Percentiles rank a stretch among this genome's conserved stretches.
Conservation (phyloP, 1,140 invertebrate genomes). For the Helicoverpa zea region DNA sequence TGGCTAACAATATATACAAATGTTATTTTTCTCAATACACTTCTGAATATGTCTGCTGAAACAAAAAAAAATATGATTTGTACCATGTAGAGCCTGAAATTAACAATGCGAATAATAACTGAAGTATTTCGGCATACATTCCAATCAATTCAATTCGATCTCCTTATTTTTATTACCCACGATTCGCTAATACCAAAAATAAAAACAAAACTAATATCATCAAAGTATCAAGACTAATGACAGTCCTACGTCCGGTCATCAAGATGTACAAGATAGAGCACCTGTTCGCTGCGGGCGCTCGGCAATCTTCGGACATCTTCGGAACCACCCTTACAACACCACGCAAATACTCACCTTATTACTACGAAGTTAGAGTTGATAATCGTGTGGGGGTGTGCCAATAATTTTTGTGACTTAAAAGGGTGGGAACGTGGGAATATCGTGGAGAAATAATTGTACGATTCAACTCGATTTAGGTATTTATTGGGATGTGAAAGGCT, state of each 20-base stretch:
- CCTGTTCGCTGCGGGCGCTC: conserved; percentile 78
- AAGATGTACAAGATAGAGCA: conserved; percentile 75
- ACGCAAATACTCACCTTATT: neutral
- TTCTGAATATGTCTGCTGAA: no score
- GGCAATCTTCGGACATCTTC: conserved; percentile 63
- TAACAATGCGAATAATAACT: no score
- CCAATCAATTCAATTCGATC: no score
- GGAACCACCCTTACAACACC: conserved; percentile 42
- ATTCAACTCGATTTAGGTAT: neutral
- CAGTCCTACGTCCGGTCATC: conserved; percentile 72
- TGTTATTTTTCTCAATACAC: no score
- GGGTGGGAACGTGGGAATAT: conserved; percentile 52
- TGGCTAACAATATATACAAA: no score
- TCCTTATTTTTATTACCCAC: neutral
- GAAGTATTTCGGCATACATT: no score
- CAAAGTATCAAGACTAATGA: conserved; percentile 68
- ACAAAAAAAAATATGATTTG: no score
- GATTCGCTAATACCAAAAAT: neutral
- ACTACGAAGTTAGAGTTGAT: neutral
- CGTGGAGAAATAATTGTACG: conserved; percentile 38
- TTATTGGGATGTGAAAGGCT: neutral
- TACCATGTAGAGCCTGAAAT: no score
- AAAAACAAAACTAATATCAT: neutral
- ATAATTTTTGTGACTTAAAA: conserved; percentile 18
- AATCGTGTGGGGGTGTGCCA: neutral